Evolutionary conservation across 23 tunicate species (phyloP), one percentile per base, ranked within the genome.

Genomic region (Oikopleura dioica): DNA sequence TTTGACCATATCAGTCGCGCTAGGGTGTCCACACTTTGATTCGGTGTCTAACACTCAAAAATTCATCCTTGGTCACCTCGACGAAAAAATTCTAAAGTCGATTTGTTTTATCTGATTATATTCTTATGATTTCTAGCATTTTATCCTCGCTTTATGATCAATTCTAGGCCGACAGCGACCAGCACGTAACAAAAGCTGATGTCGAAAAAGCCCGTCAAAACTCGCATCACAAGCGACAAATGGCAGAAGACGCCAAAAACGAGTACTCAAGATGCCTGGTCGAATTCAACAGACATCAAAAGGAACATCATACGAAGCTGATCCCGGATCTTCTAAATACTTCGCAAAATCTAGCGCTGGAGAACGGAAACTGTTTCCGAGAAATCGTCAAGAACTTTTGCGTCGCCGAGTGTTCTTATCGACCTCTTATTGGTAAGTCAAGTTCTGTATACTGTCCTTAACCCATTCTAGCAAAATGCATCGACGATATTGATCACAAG

Each of bases 191-290:
- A 23, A 63, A 63, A 28, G 72, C 72, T 21, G 72, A 63, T 28
- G 72, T 63, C 30, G 72, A 63, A 63, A 63, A 63, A 28, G 29
- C 72, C 72, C 72, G 72, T 2, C 30, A 24, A 16, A 63, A 63
- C 33, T 12, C 30, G 4, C 72, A 63, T 28, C 33, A 21, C 4
- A 63, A 63, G 33, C 29, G 72, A 28, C 72, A 63, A 28, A 24
- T 12, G 2, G 72, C 72, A 24, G 72, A 63, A 63, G 72, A 63
- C 33, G 72, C 72, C 32, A 63, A 63, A 63, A 63, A 63, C 33
- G 72, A 63, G 26, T 63, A 63, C 26, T 23, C 72, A 16, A 63
- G 26, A 12, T 2, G 72, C 29, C 72, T 63, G 4, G 72, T 63
- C 32, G 26, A 63, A 28, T 63, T 16, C 33, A 63, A 63, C 33